Evolutionary conservation across 2,888 invertebrate species (phyloP).

Genomic region (Adelphocoris suturalis): DNA sequence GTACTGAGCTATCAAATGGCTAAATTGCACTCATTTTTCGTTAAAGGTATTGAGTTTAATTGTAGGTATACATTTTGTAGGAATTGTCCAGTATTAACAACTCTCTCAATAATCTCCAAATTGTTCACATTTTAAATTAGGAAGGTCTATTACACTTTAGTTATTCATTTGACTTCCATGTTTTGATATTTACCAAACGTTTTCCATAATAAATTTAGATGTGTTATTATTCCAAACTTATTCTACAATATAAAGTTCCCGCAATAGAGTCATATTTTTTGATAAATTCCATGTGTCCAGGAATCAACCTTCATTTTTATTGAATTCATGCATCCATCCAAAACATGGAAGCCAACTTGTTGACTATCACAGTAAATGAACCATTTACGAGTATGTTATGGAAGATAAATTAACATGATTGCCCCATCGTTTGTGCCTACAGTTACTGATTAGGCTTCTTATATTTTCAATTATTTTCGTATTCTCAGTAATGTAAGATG

Average conservation of each 20-base stretch:
- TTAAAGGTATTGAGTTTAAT: not conserved
- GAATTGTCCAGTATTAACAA: conserved; percentile 15
- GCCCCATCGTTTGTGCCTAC: conserved; percentile 12
- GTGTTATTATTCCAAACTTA: no score
- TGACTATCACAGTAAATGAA: not conserved
- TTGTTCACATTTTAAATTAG: no score
- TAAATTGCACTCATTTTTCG: not conserved
- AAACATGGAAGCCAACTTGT: not conserved
- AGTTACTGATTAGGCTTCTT: conserved; percentile 13
- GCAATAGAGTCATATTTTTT: no score
- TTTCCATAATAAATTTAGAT: no score
- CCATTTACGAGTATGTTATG: not conserved
- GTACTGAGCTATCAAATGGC: not conserved
- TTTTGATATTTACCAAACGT: not conserved
- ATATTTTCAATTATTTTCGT: not conserved
- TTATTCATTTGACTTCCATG: not conserved
- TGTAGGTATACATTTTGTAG: not conserved
- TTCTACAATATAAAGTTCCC: no score
- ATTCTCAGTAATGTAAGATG: conserved; percentile 20
- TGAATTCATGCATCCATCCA: not conserved
- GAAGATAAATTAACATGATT: conserved; percentile 33
- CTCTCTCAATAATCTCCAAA: not conserved
- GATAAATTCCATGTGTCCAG: no score
- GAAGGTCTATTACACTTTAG: not conserved
- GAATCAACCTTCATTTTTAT: no score